Conservation (phyloP, 2,113 vertebrate species). For the Stercorarius parasiticus region DNA sequence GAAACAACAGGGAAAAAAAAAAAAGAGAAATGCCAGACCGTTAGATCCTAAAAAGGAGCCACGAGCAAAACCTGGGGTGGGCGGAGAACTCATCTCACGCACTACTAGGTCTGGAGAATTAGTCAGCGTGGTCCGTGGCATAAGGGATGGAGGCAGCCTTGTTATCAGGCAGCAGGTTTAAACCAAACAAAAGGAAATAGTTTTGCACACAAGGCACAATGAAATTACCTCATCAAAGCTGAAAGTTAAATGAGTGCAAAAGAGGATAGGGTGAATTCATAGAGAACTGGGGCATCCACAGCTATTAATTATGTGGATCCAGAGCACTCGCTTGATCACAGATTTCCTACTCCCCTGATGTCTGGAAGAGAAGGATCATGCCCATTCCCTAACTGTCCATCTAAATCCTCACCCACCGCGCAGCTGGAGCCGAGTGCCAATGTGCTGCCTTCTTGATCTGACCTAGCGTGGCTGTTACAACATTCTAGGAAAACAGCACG, state of each 20-base stretch:
- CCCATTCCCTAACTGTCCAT: background rate
- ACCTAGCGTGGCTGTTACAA: background rate
- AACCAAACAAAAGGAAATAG: background rate
- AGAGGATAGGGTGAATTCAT: background rate
- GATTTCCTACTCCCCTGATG: background rate
- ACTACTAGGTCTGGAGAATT: background rate
- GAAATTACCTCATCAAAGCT: background rate
- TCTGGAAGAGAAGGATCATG: background rate
- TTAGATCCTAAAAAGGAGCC: constrained; percentile 30
- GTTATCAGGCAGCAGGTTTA: background rate
- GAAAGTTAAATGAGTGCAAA: background rate
- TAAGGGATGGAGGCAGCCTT: background rate
- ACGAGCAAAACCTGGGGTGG: background rate
- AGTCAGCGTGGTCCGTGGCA: background rate
- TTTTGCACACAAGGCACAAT: background rate
- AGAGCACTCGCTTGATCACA: background rate
- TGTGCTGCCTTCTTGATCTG: background rate
- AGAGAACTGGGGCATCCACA: background rate
- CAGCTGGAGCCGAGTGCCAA: background rate
- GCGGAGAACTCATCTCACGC: background rate
- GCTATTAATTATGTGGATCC: background rate
- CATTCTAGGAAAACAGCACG: background rate
- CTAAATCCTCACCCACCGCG: fast-evolving
- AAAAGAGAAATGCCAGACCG: background rate
- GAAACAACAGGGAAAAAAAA: background rate